phyloP scores from a whole-genome alignment of 2,888 invertebrate genomes.

The Hetaerina titia region DNA sequence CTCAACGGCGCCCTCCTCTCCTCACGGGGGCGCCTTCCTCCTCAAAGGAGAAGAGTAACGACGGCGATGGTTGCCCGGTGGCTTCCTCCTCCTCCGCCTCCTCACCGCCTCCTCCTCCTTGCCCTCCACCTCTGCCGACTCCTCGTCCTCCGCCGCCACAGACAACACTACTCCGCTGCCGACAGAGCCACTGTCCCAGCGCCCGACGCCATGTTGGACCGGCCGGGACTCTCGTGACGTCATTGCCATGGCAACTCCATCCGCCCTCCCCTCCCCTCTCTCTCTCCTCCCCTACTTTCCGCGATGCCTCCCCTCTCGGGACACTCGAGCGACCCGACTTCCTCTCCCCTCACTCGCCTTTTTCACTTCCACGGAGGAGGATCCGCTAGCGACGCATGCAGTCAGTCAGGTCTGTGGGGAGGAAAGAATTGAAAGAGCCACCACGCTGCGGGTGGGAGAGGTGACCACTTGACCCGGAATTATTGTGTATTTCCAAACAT shows the following conservation, averaged over 20 bases:
- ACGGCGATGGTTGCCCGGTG: not conserved
- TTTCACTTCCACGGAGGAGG: not conserved
- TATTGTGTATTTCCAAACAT: not conserved
- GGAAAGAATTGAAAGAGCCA: not conserved
- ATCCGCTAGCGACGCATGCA: not conserved
- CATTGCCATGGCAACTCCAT: slow-evolving; percentile 56
- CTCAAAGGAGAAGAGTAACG: not conserved
- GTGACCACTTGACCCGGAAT: not conserved
- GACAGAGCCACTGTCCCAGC: slow-evolving; percentile 16
- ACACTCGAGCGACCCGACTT: not conserved
- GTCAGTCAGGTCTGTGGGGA: not conserved
- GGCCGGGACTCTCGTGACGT: slow-evolving; percentile 49
- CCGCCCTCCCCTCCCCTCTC: not conserved
- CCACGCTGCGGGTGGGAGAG: not conserved
- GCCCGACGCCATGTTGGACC: slow-evolving; percentile 52
- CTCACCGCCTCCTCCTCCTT: not conserved
- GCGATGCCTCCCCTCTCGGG: not conserved
- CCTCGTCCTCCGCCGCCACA: slow-evolving; percentile 14
- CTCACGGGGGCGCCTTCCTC: slow-evolving; percentile 30
- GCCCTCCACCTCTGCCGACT: not conserved
- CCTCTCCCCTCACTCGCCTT: not conserved
- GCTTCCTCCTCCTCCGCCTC: not conserved
- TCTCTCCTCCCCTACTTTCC: not conserved
- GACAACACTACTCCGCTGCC: slow-evolving; percentile 5
- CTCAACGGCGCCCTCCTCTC: not conserved